Base-by-base conservation (phyloP, 2,888 invertebrate genomes). In the Petrolisthes manimaculis region DNA sequence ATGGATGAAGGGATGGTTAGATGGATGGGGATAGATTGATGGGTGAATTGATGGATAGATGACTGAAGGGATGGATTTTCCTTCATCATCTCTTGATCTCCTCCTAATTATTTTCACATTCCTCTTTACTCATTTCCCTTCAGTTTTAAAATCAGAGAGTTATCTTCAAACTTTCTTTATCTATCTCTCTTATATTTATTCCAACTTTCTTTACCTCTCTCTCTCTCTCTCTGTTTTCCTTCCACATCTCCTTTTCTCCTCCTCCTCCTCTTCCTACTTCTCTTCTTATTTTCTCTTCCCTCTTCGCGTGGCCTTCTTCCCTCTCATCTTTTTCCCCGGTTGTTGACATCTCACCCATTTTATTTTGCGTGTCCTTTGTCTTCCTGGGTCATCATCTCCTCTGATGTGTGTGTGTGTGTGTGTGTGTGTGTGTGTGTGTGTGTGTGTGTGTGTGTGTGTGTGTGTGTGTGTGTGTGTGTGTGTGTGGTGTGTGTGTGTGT, bases 381-480 rank as follows among this genome's bases (percentile, higher is more conserved):
- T 24, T 51, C 37, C 37, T 5, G 5, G 0, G 21, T n/a, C 4
- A 4, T 77, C 5, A 8, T 14, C 53, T 24, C 37, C 0, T 77
- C 37, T 3, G 6, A 12, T n/a, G 24, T 75, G 75, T 24, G 24
- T 21, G 75, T 75, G 75, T 71, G 55, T 21, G 75, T 14, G 61
- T n/a, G 61, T 14, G 55, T 18, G n/a, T 8, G 71, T 9, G 71
- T 12, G 71, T 67, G 71, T 69, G 53, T 69, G 51, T n/a, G 37
- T 14, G 53, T 21, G 71, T 14, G 21, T 14, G n/a, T n/a, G 54
- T 12, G 51, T 21, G 51, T 67, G 69, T 83, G 69, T 83, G 69
- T 67, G 37, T 67, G 37, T 67, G 83, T 83, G 83, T 83, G 69
- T 67, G 83, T 83, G 37, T 67, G 69, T 67, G 69, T 83, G 69